Conservation (phyloP, 2,113 vertebrate species). For the Actinemys pallida region DNA sequence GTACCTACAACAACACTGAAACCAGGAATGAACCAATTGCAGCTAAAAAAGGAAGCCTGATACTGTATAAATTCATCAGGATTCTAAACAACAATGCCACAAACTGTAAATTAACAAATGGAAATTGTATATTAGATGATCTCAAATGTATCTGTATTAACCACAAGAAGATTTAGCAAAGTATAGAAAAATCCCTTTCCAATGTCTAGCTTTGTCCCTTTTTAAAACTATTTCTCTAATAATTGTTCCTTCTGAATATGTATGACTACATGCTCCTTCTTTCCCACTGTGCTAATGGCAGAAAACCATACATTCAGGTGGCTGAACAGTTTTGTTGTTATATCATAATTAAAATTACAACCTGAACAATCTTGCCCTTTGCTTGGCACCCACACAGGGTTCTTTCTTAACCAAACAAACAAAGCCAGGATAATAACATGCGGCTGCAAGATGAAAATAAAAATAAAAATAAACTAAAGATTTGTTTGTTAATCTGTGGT, state of each 20-base stretch:
- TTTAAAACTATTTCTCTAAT: background rate
- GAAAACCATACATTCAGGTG: background rate
- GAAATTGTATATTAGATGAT: background rate
- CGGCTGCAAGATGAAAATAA: background rate
- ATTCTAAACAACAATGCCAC: slow-evolving; percentile 10
- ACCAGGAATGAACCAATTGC: background rate
- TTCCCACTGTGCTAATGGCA: background rate
- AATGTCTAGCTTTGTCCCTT: background rate
- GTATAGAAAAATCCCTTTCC: background rate
- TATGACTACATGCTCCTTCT: background rate
- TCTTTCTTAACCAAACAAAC: slow-evolving; percentile 12
- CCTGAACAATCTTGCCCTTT: background rate
- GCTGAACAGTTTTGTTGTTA: background rate
- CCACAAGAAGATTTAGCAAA: background rate
- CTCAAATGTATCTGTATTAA: background rate
- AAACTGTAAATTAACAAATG: background rate
- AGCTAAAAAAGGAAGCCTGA: background rate
- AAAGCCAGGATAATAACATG: background rate
- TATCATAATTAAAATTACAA: background rate
- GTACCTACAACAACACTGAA: slow-evolving; percentile 10
- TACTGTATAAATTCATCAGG: background rate
- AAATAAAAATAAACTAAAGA: slow-evolving; percentile 15
- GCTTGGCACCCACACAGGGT: background rate
- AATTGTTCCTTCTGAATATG: background rate
- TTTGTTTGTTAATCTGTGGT: slow-evolving; percentile 27